These are phyloP conservation scores for Gonioctena quinquepunctata DNA, from an alignment of 1,140 invertebrate genomes.

Conservation along the genomic window DNA sequence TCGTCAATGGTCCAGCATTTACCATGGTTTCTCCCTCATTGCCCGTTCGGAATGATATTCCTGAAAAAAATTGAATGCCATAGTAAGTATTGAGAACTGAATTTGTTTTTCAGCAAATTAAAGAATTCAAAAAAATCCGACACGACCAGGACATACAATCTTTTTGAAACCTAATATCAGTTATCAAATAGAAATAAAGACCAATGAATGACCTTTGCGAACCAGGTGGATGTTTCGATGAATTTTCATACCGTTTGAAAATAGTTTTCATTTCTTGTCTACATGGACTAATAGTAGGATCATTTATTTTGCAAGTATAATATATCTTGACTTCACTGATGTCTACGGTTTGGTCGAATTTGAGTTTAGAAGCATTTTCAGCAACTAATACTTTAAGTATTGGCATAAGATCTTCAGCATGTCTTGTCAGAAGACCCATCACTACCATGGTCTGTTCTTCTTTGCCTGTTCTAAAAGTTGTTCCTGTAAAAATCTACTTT, in stretches of 20 bases:
- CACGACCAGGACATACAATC: no score
- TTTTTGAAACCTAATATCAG: no score
- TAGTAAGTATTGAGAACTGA: no score
- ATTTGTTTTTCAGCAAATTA: no score
- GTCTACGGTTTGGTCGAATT: slow-evolving; percentile 63
- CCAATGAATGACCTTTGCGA: no score
- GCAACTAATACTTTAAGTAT: slow-evolving; percentile 68
- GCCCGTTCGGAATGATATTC: slow-evolving; percentile 64
- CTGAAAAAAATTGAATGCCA: slow-evolving; percentile 49
- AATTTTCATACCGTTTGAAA: slow-evolving; percentile 59
- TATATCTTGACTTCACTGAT: slow-evolving; percentile 73
- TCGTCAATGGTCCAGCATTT: slow-evolving; percentile 77
- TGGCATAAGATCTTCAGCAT: slow-evolving; percentile 74
- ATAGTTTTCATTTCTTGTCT: slow-evolving; percentile 65
- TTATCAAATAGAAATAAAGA: neutral
- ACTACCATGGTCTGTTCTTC: slow-evolving; percentile 66
- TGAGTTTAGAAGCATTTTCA: slow-evolving; percentile 56
- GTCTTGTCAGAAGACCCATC: slow-evolving; percentile 79
- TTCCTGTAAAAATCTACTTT: slow-evolving; percentile 53
- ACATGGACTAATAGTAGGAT: slow-evolving; percentile 71
- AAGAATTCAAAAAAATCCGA: no score
- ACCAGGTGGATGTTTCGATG: neutral
- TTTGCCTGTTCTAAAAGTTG: slow-evolving; percentile 65
- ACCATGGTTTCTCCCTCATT: slow-evolving; percentile 66
- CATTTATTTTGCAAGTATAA: slow-evolving; percentile 74